Evolutionary conservation across 2,888 invertebrate species (phyloP).

Genomic region (Noctua comes): DNA sequence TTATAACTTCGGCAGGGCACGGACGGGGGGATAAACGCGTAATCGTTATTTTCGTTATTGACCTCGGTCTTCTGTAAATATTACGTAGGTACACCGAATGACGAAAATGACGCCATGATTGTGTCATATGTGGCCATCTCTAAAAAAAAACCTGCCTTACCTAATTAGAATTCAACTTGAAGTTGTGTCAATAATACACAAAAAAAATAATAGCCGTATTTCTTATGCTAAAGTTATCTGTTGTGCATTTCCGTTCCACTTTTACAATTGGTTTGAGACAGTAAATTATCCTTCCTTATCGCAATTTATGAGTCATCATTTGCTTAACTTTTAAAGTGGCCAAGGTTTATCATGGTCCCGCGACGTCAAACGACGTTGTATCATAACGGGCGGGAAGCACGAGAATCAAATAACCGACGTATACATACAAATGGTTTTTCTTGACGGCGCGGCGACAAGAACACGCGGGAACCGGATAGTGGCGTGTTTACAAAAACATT

Average conservation of each 20-base stretch:
- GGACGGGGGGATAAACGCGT: slow-evolving; percentile 45
- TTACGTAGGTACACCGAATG: slow-evolving; percentile 52
- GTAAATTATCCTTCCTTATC: slow-evolving; percentile 42
- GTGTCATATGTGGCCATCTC: slow-evolving; percentile 66
- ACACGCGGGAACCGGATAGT: slow-evolving; percentile 69
- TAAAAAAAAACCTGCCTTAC: slow-evolving; percentile 65
- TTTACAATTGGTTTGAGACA: slow-evolving; percentile 47
- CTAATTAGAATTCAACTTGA: slow-evolving; percentile 3
- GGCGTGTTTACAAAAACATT: slow-evolving; percentile 82
- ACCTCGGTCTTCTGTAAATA: slow-evolving; percentile 66
- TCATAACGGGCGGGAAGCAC: slow-evolving; percentile 35
- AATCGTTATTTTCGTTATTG: slow-evolving; percentile 70
- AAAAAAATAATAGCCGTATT: slow-evolving; percentile 12
- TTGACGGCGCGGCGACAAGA: slow-evolving; percentile 39
- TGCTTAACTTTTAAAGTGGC: slow-evolving; percentile 44
- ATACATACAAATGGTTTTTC: slow-evolving; percentile 43
- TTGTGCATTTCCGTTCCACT: slow-evolving; percentile 53
- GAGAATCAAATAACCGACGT: slow-evolving; percentile 44
- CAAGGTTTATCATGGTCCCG: slow-evolving; percentile 34
- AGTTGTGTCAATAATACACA: slow-evolving; percentile 22
- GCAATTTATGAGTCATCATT: slow-evolving; percentile 32
- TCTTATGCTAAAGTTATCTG: slow-evolving; percentile 26
- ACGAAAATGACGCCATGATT: slow-evolving; percentile 53
- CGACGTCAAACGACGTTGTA: slow-evolving; percentile 19
- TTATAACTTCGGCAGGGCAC: slow-evolving; percentile 39